phyloP scores from a whole-genome alignment of 2,888 invertebrate species.

The Cosmopolites sordidus region DNA sequence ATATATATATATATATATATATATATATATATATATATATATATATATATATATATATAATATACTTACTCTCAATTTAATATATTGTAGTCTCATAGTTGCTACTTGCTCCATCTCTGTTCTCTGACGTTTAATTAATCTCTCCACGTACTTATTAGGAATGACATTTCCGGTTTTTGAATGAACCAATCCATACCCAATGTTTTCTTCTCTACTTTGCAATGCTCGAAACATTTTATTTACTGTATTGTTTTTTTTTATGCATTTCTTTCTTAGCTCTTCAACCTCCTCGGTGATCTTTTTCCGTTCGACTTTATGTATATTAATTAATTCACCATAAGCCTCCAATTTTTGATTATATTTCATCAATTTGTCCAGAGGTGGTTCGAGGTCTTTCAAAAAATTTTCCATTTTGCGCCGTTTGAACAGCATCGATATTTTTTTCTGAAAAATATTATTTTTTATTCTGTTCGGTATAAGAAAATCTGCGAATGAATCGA shows the following conservation, averaged over 20 bases:
- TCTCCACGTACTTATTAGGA: conserved; percentile 39
- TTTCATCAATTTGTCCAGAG: conserved; percentile 1
- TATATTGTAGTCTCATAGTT: conserved; percentile 36
- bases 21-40: too few species aligned
- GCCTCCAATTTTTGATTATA: conserved; percentile 31
- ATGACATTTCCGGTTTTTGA: conserved; percentile 42
- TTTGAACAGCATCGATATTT: conserved; percentile 40
- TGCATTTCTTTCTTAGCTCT: conserved; percentile 29
- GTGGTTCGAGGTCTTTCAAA: conserved; percentile 4
- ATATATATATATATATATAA: too few species aligned
- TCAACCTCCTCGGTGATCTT: conserved; percentile 33
- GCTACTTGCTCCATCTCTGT: conserved; percentile 34
- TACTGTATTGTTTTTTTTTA: conserved; percentile 30
- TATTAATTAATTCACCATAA: conserved; percentile 29
- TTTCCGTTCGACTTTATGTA: conserved; percentile 28
- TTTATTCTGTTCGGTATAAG: conserved; percentile 26
- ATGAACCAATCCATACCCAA: conserved; percentile 40
- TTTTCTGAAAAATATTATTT: conserved; percentile 40
- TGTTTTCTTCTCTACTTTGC: conserved; percentile 37
- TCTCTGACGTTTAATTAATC: conserved; percentile 36
- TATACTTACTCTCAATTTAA: conserved; percentile 34
- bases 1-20: too few species aligned
- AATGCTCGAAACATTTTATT: conserved; percentile 31
- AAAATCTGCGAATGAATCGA: conserved; percentile 15
- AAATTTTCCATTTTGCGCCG: conserved; percentile 32